Evolutionary conservation across 2,888 invertebrate genomes (phyloP).

Genomic region (Drosophila atripex): DNA sequence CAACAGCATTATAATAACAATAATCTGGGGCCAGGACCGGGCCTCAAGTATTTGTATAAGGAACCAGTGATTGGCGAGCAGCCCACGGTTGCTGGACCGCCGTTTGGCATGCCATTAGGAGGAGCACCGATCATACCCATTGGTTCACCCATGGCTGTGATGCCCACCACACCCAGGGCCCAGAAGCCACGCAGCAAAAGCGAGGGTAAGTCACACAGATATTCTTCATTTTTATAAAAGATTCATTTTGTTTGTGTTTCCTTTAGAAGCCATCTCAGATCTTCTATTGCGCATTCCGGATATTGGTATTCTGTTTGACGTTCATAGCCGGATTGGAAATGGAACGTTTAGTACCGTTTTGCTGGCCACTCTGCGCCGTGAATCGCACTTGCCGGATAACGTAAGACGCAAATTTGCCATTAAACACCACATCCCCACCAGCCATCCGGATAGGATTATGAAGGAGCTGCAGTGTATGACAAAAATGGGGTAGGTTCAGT

Average conservation of each 20-base stretch:
- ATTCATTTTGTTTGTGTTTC: background rate
- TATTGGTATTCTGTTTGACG: constrained; percentile 87
- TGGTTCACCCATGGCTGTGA: background rate
- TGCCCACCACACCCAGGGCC: background rate
- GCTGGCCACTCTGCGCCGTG: constrained; percentile 87
- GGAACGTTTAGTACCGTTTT: constrained; percentile 95
- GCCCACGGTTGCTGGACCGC: background rate
- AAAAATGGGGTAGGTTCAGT: constrained; percentile 87
- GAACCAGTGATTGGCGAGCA: background rate
- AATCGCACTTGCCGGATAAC: constrained; percentile 82
- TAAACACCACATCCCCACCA: constrained; percentile 94
- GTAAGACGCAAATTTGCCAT: constrained; percentile 89
- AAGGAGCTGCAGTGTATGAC: constrained; percentile 92
- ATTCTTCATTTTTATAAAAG: background rate
- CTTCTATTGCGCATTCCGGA: constrained; percentile 85
- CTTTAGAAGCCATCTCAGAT: constrained; percentile 81
- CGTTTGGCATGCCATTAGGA: background rate
- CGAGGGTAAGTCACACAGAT: background rate
- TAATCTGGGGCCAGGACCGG: background rate
- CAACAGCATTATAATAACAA: constrained; percentile 2
- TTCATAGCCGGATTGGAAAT: constrained; percentile 90
- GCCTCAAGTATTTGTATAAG: background rate
- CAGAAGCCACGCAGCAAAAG: constrained; percentile 1
- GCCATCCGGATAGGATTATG: constrained; percentile 91
- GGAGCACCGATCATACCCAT: background rate